Conservation (phyloP, 2,888 invertebrate species). For the Eledona agricola region DNA sequence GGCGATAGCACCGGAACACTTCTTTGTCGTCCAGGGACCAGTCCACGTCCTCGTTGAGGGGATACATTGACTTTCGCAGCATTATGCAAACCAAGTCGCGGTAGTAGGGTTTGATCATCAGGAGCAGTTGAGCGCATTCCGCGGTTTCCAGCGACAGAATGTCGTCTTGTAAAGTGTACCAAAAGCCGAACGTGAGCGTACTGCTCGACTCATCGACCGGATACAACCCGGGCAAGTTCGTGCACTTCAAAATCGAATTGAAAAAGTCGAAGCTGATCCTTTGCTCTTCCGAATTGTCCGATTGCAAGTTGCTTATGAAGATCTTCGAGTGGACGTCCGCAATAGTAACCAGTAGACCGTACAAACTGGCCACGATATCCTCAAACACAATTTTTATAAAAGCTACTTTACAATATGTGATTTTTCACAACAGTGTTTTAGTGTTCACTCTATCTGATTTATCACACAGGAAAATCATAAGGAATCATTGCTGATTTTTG, state of each 20-base stretch:
- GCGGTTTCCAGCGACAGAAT: slow-evolving; percentile 65
- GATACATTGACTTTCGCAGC: slow-evolving; percentile 81
- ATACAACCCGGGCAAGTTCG: slow-evolving; percentile 83
- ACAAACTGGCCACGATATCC: slow-evolving; percentile 76
- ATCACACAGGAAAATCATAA: too few species aligned
- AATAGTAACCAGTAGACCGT: slow-evolving; percentile 74
- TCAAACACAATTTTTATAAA: too few species aligned
- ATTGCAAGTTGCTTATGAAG: slow-evolving; percentile 65
- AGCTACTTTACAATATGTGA: too few species aligned
- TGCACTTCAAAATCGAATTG: slow-evolving; percentile 79
- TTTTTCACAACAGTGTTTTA: too few species aligned
- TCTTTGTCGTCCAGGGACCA: slow-evolving; percentile 85
- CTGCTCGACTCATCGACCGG: slow-evolving; percentile 89
- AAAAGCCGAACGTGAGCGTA: slow-evolving; percentile 86
- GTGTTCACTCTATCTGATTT: too few species aligned
- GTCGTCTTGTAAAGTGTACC: slow-evolving; percentile 89
- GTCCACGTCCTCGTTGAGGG: slow-evolving; percentile 64
- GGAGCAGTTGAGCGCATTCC: slow-evolving; percentile 64
- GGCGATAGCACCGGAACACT: slow-evolving; percentile 74
- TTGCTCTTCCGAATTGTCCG: slow-evolving; percentile 64
- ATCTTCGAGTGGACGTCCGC: slow-evolving; percentile 75
- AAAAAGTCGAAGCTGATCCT: slow-evolving; percentile 71
- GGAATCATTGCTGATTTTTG: too few species aligned
- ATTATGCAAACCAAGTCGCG: slow-evolving; percentile 79
- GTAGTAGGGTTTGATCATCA: slow-evolving; percentile 79